A percentile compares a stretch with the other conserved stretches of the same genome.
Conservation (phyloP, 2,113 vertebrate species). For the Panthera tigris region DNA sequence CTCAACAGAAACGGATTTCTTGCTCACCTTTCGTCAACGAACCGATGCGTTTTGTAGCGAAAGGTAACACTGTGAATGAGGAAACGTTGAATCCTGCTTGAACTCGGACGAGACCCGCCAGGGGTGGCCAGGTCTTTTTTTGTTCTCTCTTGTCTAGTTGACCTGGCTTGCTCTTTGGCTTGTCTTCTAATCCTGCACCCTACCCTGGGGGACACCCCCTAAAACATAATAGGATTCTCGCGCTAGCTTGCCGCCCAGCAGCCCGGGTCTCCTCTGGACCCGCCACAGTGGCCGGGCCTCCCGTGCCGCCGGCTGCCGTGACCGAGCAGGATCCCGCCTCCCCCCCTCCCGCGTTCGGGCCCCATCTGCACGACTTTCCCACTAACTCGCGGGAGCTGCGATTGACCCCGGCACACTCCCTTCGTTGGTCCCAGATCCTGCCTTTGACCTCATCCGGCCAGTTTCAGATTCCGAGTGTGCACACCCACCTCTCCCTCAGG, state of each 20-base stretch:
- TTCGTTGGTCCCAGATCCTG: background rate
- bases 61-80: background rate
- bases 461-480: background rate
- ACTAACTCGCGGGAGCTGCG: accelerated
- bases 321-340: background rate
- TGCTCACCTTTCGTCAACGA: background rate
- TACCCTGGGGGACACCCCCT: too few species aligned
- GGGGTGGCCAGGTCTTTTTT: background rate
- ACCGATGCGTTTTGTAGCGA: background rate
- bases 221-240: background rate
- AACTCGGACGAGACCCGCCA: background rate
- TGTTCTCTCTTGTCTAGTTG: background rate
- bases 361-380: accelerated
- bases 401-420: background rate
- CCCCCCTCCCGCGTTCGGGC: background rate
- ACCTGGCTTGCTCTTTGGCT: background rate
- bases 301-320: background rate
- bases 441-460: background rate
- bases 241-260: background rate
- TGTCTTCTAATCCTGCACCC: background rate
- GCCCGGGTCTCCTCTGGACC: background rate
- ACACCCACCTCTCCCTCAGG: background rate
- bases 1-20: background rate
- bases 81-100: background rate
- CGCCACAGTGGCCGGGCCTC: accelerated